phyloP scores from a whole-genome alignment of 2,113 vertebrate species.

The Pheucticus melanocephalus region DNA sequence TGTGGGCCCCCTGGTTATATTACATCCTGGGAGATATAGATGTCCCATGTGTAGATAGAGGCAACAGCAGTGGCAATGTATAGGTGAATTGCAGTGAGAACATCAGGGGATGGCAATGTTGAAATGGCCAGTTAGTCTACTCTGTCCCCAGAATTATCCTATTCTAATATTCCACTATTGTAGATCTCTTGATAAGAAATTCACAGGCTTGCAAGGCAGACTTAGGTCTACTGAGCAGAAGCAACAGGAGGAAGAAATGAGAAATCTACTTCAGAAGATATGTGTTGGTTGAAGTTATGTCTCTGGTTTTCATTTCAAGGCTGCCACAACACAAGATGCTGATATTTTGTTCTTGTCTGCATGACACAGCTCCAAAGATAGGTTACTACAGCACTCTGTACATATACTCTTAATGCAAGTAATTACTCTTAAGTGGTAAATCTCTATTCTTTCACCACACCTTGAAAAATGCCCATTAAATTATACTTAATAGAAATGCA shows the following conservation, averaged over 20 bases:
- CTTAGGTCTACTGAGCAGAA: background rate
- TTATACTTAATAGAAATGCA: conserved; percentile 61
- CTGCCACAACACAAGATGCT: background rate
- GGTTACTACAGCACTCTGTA: background rate
- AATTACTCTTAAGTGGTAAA: conserved; percentile 49
- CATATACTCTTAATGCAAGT: conserved; percentile 26
- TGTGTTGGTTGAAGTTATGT: background rate
- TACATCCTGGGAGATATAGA: background rate
- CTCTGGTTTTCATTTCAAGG: background rate
- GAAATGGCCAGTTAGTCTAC: background rate
- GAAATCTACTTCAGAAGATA: background rate
- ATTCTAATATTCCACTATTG: background rate
- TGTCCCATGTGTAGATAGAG: background rate
- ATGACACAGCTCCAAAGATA: background rate
- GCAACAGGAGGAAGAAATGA: background rate
- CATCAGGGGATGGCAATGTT: background rate
- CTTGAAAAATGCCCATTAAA: conserved; percentile 62
- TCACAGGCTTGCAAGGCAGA: background rate
- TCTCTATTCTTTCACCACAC: conserved; percentile 36
- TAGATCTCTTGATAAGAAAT: background rate
- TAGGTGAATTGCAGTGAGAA: background rate
- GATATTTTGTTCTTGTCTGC: background rate
- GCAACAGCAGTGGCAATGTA: background rate
- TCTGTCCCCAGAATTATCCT: background rate
- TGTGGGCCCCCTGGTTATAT: background rate